A percentile compares a stretch with the other conserved stretches of the same genome.
phyloP scores from a whole-genome alignment of 2,113 vertebrate genomes.

The Rhabdomys dilectus region DNA sequence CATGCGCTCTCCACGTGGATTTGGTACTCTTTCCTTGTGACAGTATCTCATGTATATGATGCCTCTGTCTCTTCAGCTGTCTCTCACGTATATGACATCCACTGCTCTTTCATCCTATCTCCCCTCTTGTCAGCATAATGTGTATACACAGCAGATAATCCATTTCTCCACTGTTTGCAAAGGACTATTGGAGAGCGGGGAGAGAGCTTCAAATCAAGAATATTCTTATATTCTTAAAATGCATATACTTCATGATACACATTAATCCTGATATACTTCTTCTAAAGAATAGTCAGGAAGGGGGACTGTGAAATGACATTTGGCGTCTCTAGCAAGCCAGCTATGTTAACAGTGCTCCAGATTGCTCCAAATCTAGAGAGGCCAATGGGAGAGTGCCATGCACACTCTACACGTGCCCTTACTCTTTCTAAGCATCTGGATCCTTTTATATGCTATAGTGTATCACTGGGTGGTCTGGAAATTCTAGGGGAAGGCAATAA shows the following conservation, averaged over 20 bases:
- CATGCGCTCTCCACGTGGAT: accelerated
- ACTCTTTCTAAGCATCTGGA: slow-evolving; percentile 76
- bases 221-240: background rate
- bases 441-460: slow-evolving; percentile 68
- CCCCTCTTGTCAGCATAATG: background rate
- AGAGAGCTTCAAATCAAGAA: background rate
- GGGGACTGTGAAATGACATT: background rate
- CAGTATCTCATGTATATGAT: background rate
- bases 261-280: background rate
- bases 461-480: slow-evolving; percentile 78
- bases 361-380: background rate
- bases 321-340: slow-evolving; percentile 29
- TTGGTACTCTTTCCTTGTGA: background rate
- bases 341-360: background rate
- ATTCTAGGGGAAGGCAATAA: slow-evolving; percentile 63
- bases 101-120: background rate
- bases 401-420: background rate
- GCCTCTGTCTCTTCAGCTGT: no score
- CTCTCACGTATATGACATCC: background rate
- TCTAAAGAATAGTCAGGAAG: background rate
- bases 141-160: background rate
- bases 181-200: background rate
- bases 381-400: slow-evolving; percentile 49
- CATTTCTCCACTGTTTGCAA: background rate
- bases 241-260: background rate